These are phyloP conservation scores for Urocolius indicus DNA, from an alignment of 2,113 vertebrate species.

Conservation along the genomic window DNA sequence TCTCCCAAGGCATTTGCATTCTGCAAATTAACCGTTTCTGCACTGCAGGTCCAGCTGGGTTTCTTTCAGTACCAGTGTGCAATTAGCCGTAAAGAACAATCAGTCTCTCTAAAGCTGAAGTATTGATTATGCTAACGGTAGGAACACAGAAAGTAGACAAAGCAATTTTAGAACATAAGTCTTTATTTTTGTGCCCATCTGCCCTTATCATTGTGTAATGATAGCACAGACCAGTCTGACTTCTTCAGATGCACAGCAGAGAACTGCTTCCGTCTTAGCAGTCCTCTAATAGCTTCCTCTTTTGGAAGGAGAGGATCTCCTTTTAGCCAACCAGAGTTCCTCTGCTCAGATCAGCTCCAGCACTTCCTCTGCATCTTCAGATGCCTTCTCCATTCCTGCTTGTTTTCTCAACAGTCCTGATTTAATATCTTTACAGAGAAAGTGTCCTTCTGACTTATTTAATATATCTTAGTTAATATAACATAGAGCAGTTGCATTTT, in stretches of 20 bases:
- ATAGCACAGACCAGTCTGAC: neutral
- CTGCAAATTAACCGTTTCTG: neutral
- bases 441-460: neutral
- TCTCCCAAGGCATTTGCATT: rapidly evolving
- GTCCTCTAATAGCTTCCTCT: conserved; percentile 11
- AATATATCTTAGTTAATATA: neutral
- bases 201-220: neutral
- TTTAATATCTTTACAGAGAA: neutral
- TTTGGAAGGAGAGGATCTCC: conserved; percentile 1
- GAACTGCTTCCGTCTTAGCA: neutral
- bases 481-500: neutral
- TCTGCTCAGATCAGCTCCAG: conserved; percentile 28
- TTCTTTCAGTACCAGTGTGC: neutral
- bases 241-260: conserved; percentile 2
- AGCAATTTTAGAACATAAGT: conserved; percentile 7
- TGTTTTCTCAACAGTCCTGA: neutral
- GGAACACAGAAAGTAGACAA: conserved; percentile 12
- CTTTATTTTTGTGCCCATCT: neutral
- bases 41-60: neutral
- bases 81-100: neutral
- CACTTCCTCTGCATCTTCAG: conserved; percentile 42
- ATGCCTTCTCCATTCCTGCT: neutral
- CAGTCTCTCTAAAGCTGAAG: neutral
- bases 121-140: conserved; percentile 36
- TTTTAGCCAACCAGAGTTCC: conserved; percentile 35